Evolutionary conservation across 2,113 vertebrate genomes (phyloP).

Genomic region (Polypterus bichir): DNA sequence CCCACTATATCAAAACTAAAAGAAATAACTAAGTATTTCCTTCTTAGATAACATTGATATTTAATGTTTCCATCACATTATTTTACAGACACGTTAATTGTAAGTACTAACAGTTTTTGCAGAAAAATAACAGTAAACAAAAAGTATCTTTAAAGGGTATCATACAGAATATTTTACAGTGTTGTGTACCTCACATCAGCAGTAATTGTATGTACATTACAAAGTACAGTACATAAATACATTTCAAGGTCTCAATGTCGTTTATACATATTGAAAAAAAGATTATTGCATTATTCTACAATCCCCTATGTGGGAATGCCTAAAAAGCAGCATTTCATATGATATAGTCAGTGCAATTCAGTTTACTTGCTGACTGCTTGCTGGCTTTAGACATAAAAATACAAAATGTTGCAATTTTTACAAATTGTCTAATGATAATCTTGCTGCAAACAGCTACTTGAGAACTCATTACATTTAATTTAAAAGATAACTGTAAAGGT

Average conservation of each 20-base stretch:
- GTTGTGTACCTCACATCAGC: constrained; percentile 16
- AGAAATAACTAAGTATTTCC: constrained; percentile 1
- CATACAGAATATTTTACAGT: constrained; percentile 23
- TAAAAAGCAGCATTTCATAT: constrained; percentile 47
- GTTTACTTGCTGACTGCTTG: constrained; percentile 38
- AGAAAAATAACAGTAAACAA: constrained; percentile 30
- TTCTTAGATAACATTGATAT: constrained; percentile 24
- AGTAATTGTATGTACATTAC: constrained; percentile 25
- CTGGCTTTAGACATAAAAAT: constrained; percentile 42
- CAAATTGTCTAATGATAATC: constrained; percentile 14
- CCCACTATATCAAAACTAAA: neutral
- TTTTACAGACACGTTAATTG: constrained; percentile 29
- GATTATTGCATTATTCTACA: constrained; percentile 70
- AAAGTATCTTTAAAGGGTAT: constrained; percentile 26
- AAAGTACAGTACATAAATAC: constrained; percentile 35
- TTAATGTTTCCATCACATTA: constrained; percentile 28
- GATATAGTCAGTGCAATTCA: constrained; percentile 54
- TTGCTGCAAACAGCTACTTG: neutral
- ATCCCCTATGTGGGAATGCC: constrained; percentile 48
- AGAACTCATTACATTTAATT: constrained; percentile 6
- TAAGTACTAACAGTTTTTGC: constrained; percentile 20
- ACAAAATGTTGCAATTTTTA: constrained; percentile 38
- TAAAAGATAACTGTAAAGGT: constrained; percentile 13
- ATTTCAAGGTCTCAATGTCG: constrained; percentile 22
- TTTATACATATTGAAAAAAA: constrained; percentile 42